Evolutionary conservation across 2,113 vertebrate genomes (phyloP).

Genomic region (Passer domesticus): DNA sequence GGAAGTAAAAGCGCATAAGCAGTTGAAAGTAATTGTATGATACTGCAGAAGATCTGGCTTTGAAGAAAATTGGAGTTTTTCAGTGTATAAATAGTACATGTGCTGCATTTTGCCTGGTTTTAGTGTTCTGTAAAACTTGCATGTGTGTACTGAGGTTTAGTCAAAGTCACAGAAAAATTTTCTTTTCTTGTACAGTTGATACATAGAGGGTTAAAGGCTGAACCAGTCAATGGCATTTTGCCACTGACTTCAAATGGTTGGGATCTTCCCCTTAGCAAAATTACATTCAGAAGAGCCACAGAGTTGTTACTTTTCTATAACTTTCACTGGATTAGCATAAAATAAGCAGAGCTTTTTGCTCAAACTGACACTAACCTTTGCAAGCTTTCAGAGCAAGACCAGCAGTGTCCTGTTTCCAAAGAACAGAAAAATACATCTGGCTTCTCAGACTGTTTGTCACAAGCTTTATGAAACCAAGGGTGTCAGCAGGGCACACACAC

Average conservation of each 20-base stretch:
- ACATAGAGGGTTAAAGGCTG: neutral
- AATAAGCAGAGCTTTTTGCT: neutral
- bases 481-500: neutral
- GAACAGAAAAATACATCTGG: rapidly evolving
- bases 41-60: conserved; percentile 11
- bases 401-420: neutral
- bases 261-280: neutral
- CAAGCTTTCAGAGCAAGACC: neutral
- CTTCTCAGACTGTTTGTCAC: neutral
- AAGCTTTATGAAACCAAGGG: neutral
- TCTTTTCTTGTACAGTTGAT: neutral
- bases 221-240: neutral
- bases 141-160: neutral
- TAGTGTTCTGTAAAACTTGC: neutral
- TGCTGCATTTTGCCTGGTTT: neutral
- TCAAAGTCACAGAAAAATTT: neutral
- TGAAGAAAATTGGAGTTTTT: conserved; percentile 32
- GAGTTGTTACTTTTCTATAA: neutral
- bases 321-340: neutral
- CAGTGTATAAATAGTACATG: neutral
- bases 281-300: neutral
- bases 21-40: conserved; percentile 35
- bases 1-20: neutral
- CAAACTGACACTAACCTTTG: neutral
- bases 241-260: neutral